Evolutionary conservation across 2,113 vertebrate genomes (phyloP), one percentile per base, ranked within the genome.

Genomic region (Periophthalmus modestus): DNA sequence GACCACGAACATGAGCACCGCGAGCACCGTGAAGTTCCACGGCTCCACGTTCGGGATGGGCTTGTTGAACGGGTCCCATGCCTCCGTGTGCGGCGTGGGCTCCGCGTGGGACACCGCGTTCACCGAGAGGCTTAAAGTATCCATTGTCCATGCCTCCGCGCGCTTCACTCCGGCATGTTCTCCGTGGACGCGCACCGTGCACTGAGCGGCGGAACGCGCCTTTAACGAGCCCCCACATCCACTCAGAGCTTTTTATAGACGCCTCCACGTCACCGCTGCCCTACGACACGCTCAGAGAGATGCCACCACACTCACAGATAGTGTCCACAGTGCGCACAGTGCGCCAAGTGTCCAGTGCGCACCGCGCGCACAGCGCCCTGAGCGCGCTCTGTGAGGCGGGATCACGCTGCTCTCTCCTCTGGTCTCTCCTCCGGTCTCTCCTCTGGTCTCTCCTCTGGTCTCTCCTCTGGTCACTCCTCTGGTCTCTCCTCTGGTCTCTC

Each of bases 11-110:
- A 97, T 96, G 19, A 95, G 73, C 39, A 92, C 92, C 24, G 96
- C 94, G 87, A 97, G 84, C 7, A 96, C 74, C 18, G 93, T 94
- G 88, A 95, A 97, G 87, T 95, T 95, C 96, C 96, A 96, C 11
- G 93, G 93, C 71, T 93, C 94, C 62, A 97, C 83, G 82, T 89
- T 89, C 72, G 67, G 82, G 76, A 94, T 52, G 24, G 95, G 95
- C 73, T 18, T 89, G 4, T 0, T 74, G 75, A 96, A 97, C 0
- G 95, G 94, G 73, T 96, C 94, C 81, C 0, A 54, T 54, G 5
- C 71, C 43, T 16, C 43, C 67, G 79, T 9, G 67, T 72, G 50
- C 65, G 74, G 86, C 0, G 81, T 71, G 57, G 85, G 0, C 87
- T 92, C 85, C 16, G 93, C 89, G 87, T 82, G 81, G 63, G 88